A percentile compares a stretch with the other conserved stretches of the same genome.
These are phyloP conservation scores for Lepetodrilus schrolli DNA, from an alignment of 2,888 invertebrate species.

Conservation along the genomic window DNA sequence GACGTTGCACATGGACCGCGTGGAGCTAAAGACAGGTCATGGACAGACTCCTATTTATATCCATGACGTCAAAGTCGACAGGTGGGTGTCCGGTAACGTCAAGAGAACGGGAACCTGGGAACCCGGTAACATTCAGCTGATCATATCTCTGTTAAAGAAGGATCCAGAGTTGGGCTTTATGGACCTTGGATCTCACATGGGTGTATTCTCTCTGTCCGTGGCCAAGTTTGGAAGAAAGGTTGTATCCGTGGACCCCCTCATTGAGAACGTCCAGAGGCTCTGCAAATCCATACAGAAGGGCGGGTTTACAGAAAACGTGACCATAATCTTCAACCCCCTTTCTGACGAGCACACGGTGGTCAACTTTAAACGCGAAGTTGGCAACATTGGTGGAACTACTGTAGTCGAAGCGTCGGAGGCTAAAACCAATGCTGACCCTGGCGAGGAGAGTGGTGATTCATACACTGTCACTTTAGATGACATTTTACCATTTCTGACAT, in stretches of 20 bases:
- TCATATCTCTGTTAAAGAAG: background rate
- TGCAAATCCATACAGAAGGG: conserved; percentile 33
- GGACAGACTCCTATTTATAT: conserved; percentile 4
- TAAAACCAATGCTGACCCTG: background rate
- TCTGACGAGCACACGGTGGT: background rate
- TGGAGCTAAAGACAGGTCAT: background rate
- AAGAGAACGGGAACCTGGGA: conserved; percentile 3
- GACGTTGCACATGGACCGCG: conserved; percentile 9
- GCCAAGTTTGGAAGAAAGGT: conserved; percentile 35
- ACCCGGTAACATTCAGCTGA: background rate
- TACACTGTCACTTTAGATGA: conserved; percentile 3
- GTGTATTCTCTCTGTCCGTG: conserved; percentile 30
- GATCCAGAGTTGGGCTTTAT: conserved; percentile 22
- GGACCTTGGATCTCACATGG: conserved; percentile 24
- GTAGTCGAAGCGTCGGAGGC: background rate
- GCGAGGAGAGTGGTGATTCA: background rate
- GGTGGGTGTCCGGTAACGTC: background rate
- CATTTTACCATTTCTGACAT: background rate
- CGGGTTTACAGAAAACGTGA: conserved; percentile 17
- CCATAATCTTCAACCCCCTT: conserved; percentile 29
- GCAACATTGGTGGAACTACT: background rate
- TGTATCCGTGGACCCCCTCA: conserved; percentile 32
- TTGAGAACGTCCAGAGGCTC: conserved; percentile 29
- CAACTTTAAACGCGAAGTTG: background rate
- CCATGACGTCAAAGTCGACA: background rate